Conservation (phyloP, 1,140 invertebrate species). For the Ladona fulva region DNA sequence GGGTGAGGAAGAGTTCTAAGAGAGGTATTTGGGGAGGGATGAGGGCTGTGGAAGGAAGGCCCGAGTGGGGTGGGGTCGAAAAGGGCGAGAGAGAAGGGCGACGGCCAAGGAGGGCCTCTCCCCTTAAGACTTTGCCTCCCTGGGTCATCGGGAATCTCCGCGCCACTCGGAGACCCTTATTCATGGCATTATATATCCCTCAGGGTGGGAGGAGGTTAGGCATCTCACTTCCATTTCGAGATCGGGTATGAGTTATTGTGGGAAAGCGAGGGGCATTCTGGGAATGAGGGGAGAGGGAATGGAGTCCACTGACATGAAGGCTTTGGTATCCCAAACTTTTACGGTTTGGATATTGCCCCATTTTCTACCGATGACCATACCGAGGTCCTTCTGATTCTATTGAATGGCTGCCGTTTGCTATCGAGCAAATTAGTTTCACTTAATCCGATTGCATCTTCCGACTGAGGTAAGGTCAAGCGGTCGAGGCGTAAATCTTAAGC, state of each 20-base stretch:
- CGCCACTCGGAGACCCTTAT: neutral
- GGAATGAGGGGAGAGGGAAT: neutral
- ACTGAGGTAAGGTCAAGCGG: no score
- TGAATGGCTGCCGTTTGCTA: no score
- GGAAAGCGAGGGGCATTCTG: neutral
- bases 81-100: neutral
- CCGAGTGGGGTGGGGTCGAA: neutral
- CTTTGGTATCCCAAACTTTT: no score
- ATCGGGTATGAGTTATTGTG: conserved; percentile 1
- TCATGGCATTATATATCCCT: neutral
- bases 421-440: no score
- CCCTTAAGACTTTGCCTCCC: neutral
- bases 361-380: no score
- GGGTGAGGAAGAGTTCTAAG: neutral
- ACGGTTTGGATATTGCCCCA: no score
- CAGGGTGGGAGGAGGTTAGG: neutral
- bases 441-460: no score
- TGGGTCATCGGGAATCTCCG: neutral
- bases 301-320: neutral
- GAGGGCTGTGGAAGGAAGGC: neutral
- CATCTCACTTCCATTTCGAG: neutral
- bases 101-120: neutral
- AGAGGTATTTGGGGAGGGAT: neutral
- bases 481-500: no score
- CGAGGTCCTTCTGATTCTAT: no score